phyloP scores from a whole-genome alignment of 2,888 invertebrate species.

The Parnassius apollo region DNA sequence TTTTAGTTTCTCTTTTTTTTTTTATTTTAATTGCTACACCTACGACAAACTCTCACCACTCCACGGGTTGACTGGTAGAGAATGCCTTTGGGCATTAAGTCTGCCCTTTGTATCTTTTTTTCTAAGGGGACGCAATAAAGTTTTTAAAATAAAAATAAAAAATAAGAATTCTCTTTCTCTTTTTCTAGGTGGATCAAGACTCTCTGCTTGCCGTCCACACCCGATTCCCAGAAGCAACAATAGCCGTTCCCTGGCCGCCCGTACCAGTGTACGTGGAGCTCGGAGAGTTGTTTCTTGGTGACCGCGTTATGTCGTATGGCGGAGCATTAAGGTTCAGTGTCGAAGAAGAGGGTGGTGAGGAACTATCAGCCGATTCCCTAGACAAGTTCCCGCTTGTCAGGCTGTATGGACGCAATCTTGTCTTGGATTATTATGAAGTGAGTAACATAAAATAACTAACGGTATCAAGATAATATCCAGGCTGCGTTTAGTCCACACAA shows the following conservation, averaged over 20 bases:
- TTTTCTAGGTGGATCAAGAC: constrained; percentile 61
- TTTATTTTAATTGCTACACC: too few species aligned
- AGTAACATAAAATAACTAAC: constrained; percentile 3
- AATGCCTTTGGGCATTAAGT: too few species aligned
- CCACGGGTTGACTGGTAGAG: too few species aligned
- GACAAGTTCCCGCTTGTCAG: constrained; percentile 89
- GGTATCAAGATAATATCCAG: too few species aligned
- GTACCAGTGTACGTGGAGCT: constrained; percentile 91
- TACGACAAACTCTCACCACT: too few species aligned
- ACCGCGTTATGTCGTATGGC: constrained; percentile 94
- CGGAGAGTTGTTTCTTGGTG: constrained; percentile 90
- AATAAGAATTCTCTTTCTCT: too few species aligned
- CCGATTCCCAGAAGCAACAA: constrained; percentile 59
- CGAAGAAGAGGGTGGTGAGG: constrained; percentile 83
- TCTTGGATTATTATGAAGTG: constrained; percentile 87
- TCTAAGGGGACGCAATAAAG: too few species aligned
- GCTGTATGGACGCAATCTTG: constrained; percentile 88
- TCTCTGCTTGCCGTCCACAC: constrained; percentile 65
- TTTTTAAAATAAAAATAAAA: too few species aligned
- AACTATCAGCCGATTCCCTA: constrained; percentile 79
- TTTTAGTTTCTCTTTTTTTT: too few species aligned
- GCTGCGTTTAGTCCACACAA: too few species aligned
- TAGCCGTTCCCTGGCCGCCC: constrained; percentile 72
- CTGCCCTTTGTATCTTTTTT: too few species aligned
- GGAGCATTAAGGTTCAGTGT: constrained; percentile 91